Percentiles rank a stretch among this genome's conserved stretches.
Conservation (phyloP, 2,113 vertebrate genomes). For the Mionectes macconnelli region DNA sequence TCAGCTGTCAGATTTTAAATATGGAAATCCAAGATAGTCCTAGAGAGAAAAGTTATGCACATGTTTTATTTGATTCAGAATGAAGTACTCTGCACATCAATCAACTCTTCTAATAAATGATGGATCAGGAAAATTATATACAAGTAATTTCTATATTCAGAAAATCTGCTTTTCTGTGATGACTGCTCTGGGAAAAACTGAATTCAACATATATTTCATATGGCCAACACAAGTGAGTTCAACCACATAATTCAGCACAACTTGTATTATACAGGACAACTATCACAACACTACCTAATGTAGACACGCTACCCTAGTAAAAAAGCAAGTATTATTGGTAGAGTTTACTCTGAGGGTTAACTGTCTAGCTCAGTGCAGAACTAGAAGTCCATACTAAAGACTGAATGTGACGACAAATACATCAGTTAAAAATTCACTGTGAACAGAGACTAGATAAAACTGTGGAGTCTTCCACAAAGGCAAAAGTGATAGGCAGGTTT, state of each 20-base stretch:
- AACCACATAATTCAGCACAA: neutral
- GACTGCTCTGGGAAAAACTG: neutral
- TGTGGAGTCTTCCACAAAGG: slow-evolving; percentile 18
- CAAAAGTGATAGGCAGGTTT: slow-evolving; percentile 44
- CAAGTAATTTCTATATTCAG: neutral
- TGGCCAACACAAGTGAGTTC: neutral
- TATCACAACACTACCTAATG: neutral
- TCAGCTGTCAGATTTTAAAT: slow-evolving; percentile 41
- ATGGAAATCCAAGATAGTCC: neutral
- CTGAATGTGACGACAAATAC: neutral
- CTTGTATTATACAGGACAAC: neutral
- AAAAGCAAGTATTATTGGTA: neutral
- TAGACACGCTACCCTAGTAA: neutral
- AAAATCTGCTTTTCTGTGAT: neutral
- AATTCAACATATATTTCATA: neutral
- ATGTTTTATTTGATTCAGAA: slow-evolving; percentile 19
- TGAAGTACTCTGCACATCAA: neutral
- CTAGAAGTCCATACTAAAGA: neutral
- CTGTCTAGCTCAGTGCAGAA: neutral
- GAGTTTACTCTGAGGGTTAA: neutral
- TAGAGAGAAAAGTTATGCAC: slow-evolving; percentile 21
- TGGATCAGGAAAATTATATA: neutral
- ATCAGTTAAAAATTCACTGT: neutral
- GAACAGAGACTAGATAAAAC: slow-evolving; percentile 25
- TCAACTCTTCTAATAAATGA: slow-evolving; percentile 28